Conservation (phyloP, 2,113 vertebrate species). For the Silurus glanis region DNA sequence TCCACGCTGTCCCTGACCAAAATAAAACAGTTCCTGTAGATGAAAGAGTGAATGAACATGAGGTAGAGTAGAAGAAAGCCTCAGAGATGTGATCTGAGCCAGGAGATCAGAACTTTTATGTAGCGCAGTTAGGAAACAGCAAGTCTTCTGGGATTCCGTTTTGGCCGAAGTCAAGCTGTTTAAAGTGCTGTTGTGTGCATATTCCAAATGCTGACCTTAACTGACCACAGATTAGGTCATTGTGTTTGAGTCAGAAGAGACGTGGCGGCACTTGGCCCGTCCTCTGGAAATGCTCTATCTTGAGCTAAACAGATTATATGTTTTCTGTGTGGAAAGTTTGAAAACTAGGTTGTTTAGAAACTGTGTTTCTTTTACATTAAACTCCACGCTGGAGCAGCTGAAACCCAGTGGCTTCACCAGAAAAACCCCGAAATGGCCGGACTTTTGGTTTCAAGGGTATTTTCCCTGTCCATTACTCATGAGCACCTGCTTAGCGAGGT, state of each 20-base stretch:
- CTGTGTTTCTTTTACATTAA: background rate
- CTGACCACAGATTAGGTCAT: slow-evolving; percentile 27
- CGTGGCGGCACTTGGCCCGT: slow-evolving; percentile 21
- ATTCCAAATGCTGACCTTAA: slow-evolving; percentile 30
- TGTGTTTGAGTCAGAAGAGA: slow-evolving; percentile 23
- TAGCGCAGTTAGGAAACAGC: background rate
- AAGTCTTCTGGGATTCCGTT: background rate
- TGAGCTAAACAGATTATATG: slow-evolving; percentile 36
- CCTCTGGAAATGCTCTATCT: slow-evolving; percentile 29
- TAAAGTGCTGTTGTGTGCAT: slow-evolving; percentile 24
- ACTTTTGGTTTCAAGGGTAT: background rate
- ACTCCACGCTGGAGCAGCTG: background rate
- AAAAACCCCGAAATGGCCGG: background rate
- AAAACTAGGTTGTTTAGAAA: background rate
- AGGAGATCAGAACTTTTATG: background rate
- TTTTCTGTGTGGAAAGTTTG: slow-evolving; percentile 12
- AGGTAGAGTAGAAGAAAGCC: background rate
- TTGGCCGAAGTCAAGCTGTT: background rate
- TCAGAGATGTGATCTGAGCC: background rate
- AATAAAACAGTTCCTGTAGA: background rate
- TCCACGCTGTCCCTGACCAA: background rate
- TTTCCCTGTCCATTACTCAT: background rate
- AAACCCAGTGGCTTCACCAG: background rate
- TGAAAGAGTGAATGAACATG: background rate
- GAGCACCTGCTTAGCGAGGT: background rate